Conservation (phyloP, 2,797 vertebrate species). For the Tokudaia tokunoshimensis region DNA sequence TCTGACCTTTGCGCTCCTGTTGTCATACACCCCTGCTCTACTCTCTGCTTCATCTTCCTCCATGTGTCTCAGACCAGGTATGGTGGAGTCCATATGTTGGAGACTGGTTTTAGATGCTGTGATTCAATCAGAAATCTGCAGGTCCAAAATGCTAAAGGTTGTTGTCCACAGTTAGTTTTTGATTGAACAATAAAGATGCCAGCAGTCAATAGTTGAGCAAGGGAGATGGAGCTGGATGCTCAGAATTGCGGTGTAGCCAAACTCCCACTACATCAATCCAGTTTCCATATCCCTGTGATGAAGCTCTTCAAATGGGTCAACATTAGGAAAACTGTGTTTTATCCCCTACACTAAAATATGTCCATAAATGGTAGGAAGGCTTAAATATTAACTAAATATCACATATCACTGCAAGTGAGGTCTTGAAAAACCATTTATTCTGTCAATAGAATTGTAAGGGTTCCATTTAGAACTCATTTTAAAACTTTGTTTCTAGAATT, state of each 20-base stretch:
- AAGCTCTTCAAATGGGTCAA: not conserved
- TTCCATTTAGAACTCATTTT: not conserved
- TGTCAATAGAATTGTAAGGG: not conserved
- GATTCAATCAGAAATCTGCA: not conserved
- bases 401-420: not conserved
- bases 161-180: not conserved
- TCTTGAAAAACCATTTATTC: not conserved
- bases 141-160: not conserved
- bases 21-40: fast-evolving
- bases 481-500: not conserved
- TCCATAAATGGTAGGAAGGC: not conserved
- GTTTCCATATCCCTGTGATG: not conserved
- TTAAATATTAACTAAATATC: not conserved
- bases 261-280: no score
- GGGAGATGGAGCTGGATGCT: not conserved
- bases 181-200: not conserved
- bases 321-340: not conserved
- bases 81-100: fast-evolving
- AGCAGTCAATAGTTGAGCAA: not conserved
- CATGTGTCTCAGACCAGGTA: not conserved
- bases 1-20: fast-evolving
- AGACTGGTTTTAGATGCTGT: not conserved
- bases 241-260: no score
- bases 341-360: not conserved
- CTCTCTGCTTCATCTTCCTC: not conserved